These are phyloP conservation scores for Holotrichia oblita DNA, from an alignment of 1,140 invertebrate genomes.

Conservation along the genomic window DNA sequence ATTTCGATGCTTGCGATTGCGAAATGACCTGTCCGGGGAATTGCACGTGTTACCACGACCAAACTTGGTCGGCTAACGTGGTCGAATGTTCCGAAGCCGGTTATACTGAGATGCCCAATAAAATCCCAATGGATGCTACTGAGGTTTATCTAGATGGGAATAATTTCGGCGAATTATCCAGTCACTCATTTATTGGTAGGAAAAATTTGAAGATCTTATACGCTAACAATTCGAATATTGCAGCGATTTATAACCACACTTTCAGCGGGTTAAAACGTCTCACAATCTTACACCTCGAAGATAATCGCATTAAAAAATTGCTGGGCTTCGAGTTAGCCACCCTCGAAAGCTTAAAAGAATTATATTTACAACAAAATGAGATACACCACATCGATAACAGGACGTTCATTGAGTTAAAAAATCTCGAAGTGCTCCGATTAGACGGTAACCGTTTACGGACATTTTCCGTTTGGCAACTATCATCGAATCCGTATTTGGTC, in stretches of 20 bases:
- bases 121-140: constrained; percentile 94
- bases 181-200: constrained; percentile 90
- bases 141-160: constrained; percentile 94
- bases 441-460: constrained; percentile 85
- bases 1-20: constrained; percentile 94
- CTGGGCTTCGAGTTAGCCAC: constrained; percentile 86
- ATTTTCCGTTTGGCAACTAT: constrained; percentile 81
- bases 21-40: constrained; percentile 95
- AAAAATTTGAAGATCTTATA: constrained; percentile 87
- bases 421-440: constrained; percentile 83
- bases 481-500: constrained; percentile 78
- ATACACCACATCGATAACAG: constrained; percentile 85
- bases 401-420: constrained; percentile 82
- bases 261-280: constrained; percentile 86
- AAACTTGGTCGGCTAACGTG: constrained; percentile 92
- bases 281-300: constrained; percentile 83
- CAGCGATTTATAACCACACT: constrained; percentile 85
- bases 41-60: constrained; percentile 94
- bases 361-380: constrained; percentile 89
- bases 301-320: constrained; percentile 82
- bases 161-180: constrained; percentile 84
- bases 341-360: constrained; percentile 80
- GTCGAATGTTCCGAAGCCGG: constrained; percentile 87
- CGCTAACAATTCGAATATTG: constrained; percentile 88
- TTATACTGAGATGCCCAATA: constrained; percentile 82